phyloP scores from a whole-genome alignment of 1,140 invertebrate genomes.

The Mercenaria mercenaria region DNA sequence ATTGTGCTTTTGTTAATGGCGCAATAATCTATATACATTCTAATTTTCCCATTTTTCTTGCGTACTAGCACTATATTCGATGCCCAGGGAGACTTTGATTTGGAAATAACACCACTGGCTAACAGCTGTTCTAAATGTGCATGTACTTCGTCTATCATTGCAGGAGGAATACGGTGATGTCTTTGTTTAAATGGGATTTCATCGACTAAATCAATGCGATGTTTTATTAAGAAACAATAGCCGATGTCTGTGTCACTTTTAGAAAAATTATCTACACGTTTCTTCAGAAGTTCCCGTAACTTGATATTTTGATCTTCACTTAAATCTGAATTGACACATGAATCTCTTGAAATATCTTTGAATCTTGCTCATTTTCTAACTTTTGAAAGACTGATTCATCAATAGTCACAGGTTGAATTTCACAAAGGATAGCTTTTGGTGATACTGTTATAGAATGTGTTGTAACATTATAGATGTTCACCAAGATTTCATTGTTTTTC shows the following conservation, averaged over 20 bases:
- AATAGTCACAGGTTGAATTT: slow-evolving; percentile 53
- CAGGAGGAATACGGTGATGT: slow-evolving; percentile 33
- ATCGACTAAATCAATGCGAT: slow-evolving; percentile 54
- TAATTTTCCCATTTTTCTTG: slow-evolving; percentile 74
- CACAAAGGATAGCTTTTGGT: slow-evolving; percentile 49
- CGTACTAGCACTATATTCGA: slow-evolving; percentile 60
- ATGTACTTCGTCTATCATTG: slow-evolving; percentile 55
- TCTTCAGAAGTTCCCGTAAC: slow-evolving; percentile 11
- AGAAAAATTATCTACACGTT: slow-evolving; percentile 53
- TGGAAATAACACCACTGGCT: slow-evolving; percentile 26
- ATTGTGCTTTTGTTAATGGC: not conserved
- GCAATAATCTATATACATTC: slow-evolving; percentile 72
- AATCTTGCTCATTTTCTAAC: not conserved
- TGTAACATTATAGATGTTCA: slow-evolving; percentile 34
- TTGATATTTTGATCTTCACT: slow-evolving; percentile 2
- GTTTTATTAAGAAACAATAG: slow-evolving; percentile 30
- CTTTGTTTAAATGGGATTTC: slow-evolving; percentile 50
- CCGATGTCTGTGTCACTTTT: slow-evolving; percentile 63
- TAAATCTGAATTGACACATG: slow-evolving; percentile 2
- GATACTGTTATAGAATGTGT: slow-evolving; percentile 28
- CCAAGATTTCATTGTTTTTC: slow-evolving; percentile 5
- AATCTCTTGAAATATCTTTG: slow-evolving; percentile 2
- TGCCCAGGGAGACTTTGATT: slow-evolving; percentile 61
- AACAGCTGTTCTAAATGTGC: slow-evolving; percentile 55
- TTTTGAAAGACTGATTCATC: not conserved